phyloP scores from a whole-genome alignment of 2,888 invertebrate species.

The Coleophora deauratella region DNA sequence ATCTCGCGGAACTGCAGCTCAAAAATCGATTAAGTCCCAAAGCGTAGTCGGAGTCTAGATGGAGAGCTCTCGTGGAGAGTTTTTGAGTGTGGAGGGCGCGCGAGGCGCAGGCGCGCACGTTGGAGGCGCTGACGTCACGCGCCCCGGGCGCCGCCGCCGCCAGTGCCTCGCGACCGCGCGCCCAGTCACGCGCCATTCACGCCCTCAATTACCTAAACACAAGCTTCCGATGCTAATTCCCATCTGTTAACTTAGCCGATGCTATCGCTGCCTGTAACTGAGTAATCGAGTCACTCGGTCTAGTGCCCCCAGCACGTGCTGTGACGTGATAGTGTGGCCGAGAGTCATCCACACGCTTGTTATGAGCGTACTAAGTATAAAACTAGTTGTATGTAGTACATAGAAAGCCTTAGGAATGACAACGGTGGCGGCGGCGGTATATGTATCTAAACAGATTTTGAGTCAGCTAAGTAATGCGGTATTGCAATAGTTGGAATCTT shows the following conservation, averaged over 20 bases:
- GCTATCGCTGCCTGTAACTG: slow-evolving; percentile 9
- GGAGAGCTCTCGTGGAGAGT: slow-evolving; percentile 62
- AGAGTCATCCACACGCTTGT: slow-evolving; percentile 10
- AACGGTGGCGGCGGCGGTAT: neutral
- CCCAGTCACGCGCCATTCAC: slow-evolving; percentile 59
- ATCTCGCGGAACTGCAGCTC: slow-evolving; percentile 60
- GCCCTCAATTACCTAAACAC: slow-evolving; percentile 47
- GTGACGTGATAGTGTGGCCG: slow-evolving; percentile 16
- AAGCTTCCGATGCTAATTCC: slow-evolving; percentile 60
- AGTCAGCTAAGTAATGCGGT: too few relatives aligned
- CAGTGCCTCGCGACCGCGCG: slow-evolving; percentile 69
- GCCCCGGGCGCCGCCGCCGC: slow-evolving; percentile 58
- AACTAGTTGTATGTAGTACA: slow-evolving; percentile 1
- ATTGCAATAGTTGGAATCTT: neutral
- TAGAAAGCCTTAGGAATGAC: neutral
- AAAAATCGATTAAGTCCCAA: slow-evolving; percentile 70
- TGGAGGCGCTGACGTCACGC: slow-evolving; percentile 64
- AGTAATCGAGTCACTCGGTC: slow-evolving; percentile 15
- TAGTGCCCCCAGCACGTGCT: slow-evolving; percentile 26
- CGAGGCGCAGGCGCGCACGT: slow-evolving; percentile 57
- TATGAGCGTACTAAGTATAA: slow-evolving; percentile 4
- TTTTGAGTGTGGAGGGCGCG: slow-evolving; percentile 47
- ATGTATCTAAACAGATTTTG: too few relatives aligned
- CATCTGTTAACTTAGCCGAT: slow-evolving; percentile 18
- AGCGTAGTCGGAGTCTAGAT: slow-evolving; percentile 69